Conservation (phyloP, 2,113 vertebrate species). For the Uria aalge region DNA sequence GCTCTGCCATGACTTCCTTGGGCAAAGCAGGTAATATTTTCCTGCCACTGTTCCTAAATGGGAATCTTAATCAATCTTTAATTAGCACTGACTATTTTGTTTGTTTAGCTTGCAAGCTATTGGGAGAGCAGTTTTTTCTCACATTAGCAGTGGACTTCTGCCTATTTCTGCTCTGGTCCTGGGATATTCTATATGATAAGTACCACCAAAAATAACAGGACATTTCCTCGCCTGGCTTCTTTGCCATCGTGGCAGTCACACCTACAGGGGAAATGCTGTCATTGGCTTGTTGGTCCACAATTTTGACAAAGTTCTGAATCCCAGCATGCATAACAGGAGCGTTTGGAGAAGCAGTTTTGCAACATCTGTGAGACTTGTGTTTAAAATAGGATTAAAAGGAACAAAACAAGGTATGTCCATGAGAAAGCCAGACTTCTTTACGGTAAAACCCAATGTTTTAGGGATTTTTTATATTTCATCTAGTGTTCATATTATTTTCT, state of each 20-base stretch:
- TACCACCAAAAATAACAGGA: neutral
- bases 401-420: neutral
- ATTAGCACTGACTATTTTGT: neutral
- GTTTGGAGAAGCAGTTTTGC: neutral
- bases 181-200: neutral
- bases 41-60: neutral
- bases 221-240: neutral
- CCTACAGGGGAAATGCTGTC: neutral
- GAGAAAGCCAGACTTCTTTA: neutral
- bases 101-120: neutral
- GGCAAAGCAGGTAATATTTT: neutral
- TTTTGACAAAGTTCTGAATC: neutral
- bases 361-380: neutral
- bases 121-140: neutral
- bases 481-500: neutral
- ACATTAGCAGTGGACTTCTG: neutral
- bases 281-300: neutral
- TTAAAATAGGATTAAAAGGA: neutral
- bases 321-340: neutral
- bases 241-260: rapidly evolving
- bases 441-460: neutral
- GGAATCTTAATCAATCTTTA: neutral
- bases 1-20: neutral
- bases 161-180: neutral
- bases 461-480: neutral